These are phyloP conservation scores for Drosophila stalkeri DNA, from an alignment of 2,888 invertebrate species.

Conservation along the genomic window DNA sequence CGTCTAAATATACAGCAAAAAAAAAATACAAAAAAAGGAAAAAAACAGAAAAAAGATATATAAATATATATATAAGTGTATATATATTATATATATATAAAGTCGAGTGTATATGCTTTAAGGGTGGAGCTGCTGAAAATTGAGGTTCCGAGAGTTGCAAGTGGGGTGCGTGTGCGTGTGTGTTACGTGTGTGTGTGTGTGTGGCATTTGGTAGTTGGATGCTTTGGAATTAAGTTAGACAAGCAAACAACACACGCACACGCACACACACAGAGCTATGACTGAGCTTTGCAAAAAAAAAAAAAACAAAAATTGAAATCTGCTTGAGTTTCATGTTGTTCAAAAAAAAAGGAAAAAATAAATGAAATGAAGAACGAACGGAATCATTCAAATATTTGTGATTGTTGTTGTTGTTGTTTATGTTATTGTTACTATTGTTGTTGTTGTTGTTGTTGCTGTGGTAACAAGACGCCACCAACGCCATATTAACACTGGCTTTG, in stretches of 20 bases:
- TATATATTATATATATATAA: constrained; percentile 2
- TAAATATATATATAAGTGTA: constrained; percentile 4
- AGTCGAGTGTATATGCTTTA: constrained; percentile 30
- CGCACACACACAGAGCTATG: neutral
- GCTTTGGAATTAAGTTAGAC: constrained; percentile 36
- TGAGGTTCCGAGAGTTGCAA: constrained; percentile 4
- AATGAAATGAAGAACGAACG: constrained; percentile 15
- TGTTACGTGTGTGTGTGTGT: constrained; percentile 7
- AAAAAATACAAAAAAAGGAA: constrained; percentile 24
- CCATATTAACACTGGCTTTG: constrained; percentile 72
- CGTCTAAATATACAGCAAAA: constrained; percentile 50
- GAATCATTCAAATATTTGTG: constrained; percentile 70
- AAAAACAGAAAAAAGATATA: constrained; percentile 43
- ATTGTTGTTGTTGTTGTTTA: constrained; percentile 22
- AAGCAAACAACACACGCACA: constrained; percentile 20
- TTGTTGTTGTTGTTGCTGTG: constrained; percentile 40
- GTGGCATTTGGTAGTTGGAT: constrained; percentile 28
- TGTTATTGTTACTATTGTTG: constrained; percentile 26
- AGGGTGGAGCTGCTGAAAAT: constrained; percentile 14
- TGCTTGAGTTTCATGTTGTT: constrained; percentile 28
- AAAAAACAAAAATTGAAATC: constrained; percentile 47
- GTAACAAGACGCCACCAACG: constrained; percentile 77
- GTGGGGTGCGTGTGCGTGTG: constrained; percentile 3
- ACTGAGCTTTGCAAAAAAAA: constrained; percentile 17
- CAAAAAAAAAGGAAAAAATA: constrained; percentile 1